Evolutionary conservation across 2,888 invertebrate genomes (phyloP).

Genomic region (Tipula confusa): DNA sequence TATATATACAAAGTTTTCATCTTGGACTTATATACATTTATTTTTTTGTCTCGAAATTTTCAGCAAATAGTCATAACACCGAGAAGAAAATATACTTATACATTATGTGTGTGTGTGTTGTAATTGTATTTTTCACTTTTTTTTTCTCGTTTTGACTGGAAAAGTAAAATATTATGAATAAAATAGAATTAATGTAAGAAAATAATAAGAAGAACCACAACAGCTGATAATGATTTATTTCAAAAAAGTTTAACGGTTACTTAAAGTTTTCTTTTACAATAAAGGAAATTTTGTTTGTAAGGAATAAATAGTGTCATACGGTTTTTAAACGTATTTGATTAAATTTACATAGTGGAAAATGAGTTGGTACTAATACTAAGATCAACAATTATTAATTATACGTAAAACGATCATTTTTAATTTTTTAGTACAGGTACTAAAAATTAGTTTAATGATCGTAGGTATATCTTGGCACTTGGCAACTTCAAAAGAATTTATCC

Average conservation of each 20-base stretch:
- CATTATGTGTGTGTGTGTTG: background rate
- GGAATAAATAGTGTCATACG: too few species aligned
- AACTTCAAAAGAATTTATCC: too few species aligned
- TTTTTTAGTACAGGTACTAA: too few species aligned
- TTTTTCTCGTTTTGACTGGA: conserved; percentile 12
- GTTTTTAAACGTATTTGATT: too few species aligned
- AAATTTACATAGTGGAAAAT: too few species aligned
- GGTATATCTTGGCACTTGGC: too few species aligned
- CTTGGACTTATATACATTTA: background rate
- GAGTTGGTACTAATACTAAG: too few species aligned
- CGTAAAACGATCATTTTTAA: too few species aligned
- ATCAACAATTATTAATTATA: too few species aligned
- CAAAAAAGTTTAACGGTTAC: background rate
- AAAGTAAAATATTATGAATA: background rate
- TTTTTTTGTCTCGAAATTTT: background rate
- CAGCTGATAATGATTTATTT: conserved; percentile 20
- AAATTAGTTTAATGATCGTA: too few species aligned
- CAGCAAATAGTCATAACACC: background rate
- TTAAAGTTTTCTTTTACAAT: background rate
- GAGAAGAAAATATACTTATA: background rate
- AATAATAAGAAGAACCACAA: conserved; percentile 9
- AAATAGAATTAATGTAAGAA: background rate
- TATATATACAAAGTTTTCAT: background rate
- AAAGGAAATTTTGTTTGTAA: too few species aligned
- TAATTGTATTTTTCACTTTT: background rate